Base-by-base conservation (phyloP, 2,888 invertebrate species). In the Dendrolimus pini region DNA sequence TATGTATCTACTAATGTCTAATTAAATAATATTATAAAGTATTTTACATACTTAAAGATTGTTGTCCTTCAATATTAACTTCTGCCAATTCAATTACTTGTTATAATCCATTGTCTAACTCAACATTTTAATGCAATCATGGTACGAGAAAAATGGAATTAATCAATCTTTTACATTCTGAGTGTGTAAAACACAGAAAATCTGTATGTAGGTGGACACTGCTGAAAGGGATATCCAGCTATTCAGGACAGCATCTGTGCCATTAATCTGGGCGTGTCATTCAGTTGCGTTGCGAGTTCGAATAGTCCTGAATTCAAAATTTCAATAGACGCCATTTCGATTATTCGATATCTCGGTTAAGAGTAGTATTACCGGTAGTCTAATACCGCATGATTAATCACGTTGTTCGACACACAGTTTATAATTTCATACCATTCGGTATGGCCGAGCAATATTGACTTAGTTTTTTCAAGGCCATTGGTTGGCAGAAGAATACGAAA, bases 371-470 rank as follows among this genome's bases (percentile, higher is more conserved):
- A 67, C 65, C 67, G 64, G 47, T 47, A 47, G 47, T 47, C 47
- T 10, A 47, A 47, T 10, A 47, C 65, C 69, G 63, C 61, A 65
- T 60, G 61, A 71, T 69, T 65, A 62, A 68, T 67, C 65, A 58
- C 61, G 63, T 62, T 66, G 59, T 69, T 69, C 66, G 67, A 68
- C 63, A 71, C 70, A 68, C 65, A 60, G 62, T 64, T 63, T 61
- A 59, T 62, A 58, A 65, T 67, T 63, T 65, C 60, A 61, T 58
- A 65, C 62, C 57, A 59, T 59, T 58, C 59, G 55, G 59, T 54
- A 18, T 55, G 60, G 47, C 9, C 47, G 12, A 47, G 12, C 47
- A 47, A 54, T 54, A 54, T n/a, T 30, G 55, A 41, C 55, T 12
- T 18, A 54, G 58, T 62, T 30, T 30, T 6, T 30, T 56, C 67